Evolutionary conservation across 2,888 invertebrate species (phyloP).

Genomic region (Drosophila neonasuta): DNA sequence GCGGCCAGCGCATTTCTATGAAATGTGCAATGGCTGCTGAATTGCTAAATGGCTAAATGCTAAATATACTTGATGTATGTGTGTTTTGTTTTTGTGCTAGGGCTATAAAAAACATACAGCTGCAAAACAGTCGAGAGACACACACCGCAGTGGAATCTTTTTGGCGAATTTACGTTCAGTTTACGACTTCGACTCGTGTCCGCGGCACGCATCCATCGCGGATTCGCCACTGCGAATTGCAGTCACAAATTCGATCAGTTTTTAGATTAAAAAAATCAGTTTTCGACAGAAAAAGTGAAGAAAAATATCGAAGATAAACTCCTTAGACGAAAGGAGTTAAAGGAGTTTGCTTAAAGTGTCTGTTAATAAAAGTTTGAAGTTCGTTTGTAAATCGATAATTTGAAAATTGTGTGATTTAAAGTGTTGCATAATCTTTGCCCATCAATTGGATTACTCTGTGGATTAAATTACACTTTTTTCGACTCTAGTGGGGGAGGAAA

Average conservation of each 20-base stretch:
- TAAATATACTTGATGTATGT: conserved; percentile 55
- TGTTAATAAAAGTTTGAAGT: not conserved
- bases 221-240: conserved; percentile 48
- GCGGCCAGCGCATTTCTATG: conserved; percentile 60
- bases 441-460: not conserved
- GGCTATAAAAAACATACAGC: conserved; percentile 70
- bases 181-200: conserved; percentile 76
- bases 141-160: conserved; percentile 28
- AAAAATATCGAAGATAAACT: conserved; percentile 5
- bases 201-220: conserved; percentile 62
- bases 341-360: conserved; percentile 17
- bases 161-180: conserved; percentile 65
- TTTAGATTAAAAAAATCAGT: conserved; percentile 2
- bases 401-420: not conserved
- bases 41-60: conserved; percentile 55
- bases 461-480: conserved; percentile 19
- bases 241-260: conserved; percentile 7
- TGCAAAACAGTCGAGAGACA: conserved; percentile 23
- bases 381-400: not conserved
- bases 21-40: conserved; percentile 68
- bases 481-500: not conserved
- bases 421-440: conserved; percentile 36
- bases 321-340: conserved; percentile 9
- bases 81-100: conserved; percentile 26
- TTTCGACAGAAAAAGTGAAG: conserved; percentile 2